Evolutionary conservation across 2,888 invertebrate genomes (phyloP), one percentile per base, ranked within the genome.

Genomic region (Troides oblongomaculatus): DNA sequence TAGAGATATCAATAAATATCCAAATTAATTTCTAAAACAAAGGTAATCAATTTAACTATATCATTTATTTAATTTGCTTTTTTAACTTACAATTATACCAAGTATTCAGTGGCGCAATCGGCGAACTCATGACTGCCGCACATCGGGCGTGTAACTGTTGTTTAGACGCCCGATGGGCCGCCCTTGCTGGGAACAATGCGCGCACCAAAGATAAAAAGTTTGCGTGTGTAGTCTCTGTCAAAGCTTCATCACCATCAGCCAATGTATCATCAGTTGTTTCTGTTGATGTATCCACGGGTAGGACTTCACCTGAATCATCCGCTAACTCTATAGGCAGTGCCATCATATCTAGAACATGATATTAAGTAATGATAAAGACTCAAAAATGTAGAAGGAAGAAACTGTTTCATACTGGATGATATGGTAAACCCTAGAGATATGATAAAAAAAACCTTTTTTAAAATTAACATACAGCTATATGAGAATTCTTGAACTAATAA

Each of bases 181-280:
- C 94, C 7, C 97, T 95, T 0, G 97, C 96, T 66, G 96, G 96
- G 78, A 99, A 97, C 70, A 98, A 94, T 79, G 98, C 98, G 7
- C 98, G 94, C 43, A 99, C 94, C 59, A 99, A 88, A 1, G 97
- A 97, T 84, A 99, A 95, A 93, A 97, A 99, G 84, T 96, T 96
- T 0, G 96, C 94, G 76, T 97, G 97, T 0, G 96, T 96, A 64
- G 96, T 97, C 85, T 97, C 96, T 85, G 96, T 96, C 56, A 97
- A 85, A 64, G 89, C 84, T 72, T 89, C 85, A 69, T 89, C 90
- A 0, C 84, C 80, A 59, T 86, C 87, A 7, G 83, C 75, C 17
- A 79, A 60, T 18, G 63, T 25, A 2, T 77, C 78, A 53, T 82
- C 81, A 0, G 77, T 79, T 12, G 62, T 74, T 64, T 76, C 84